Evolutionary conservation across 1,140 invertebrate genomes (phyloP).

Genomic region (Bombus polaris): DNA sequence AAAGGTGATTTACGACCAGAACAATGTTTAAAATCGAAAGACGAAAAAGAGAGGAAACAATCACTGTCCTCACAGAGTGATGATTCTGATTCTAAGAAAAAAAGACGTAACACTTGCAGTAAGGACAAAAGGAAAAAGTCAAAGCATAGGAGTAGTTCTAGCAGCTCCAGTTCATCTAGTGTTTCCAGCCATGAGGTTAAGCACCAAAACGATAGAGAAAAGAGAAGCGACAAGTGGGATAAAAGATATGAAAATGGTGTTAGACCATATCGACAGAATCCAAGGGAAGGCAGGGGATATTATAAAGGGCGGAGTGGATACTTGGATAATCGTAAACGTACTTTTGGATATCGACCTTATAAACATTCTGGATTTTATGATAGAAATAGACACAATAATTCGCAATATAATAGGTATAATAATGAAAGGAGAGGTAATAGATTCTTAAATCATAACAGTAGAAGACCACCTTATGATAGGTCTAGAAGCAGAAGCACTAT

Average conservation of each 20-base stretch:
- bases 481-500: slow-evolving; percentile 55
- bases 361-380: slow-evolving; percentile 69
- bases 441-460: slow-evolving; percentile 56
- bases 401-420: slow-evolving; percentile 64
- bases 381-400: slow-evolving; percentile 67
- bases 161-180: slow-evolving; percentile 61
- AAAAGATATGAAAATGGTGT: slow-evolving; percentile 65
- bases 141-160: slow-evolving; percentile 67
- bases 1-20: slow-evolving; percentile 51
- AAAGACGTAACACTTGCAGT: slow-evolving; percentile 62
- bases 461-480: slow-evolving; percentile 63
- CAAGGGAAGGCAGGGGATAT: slow-evolving; percentile 40
- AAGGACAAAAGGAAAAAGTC: slow-evolving; percentile 73
- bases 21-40: slow-evolving; percentile 43
- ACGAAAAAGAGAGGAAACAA: slow-evolving; percentile 48
- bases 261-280: slow-evolving; percentile 45
- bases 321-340: slow-evolving; percentile 49
- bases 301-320: slow-evolving; percentile 47
- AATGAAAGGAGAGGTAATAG: slow-evolving; percentile 56
- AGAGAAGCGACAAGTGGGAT: slow-evolving; percentile 36
- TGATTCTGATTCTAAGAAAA: slow-evolving; percentile 64
- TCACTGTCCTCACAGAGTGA: slow-evolving; percentile 59
- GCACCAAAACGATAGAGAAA: slow-evolving; percentile 34
- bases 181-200: slow-evolving; percentile 44
- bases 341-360: slow-evolving; percentile 44